phyloP scores from a whole-genome alignment of 2,888 invertebrate genomes.

The Exocentrus adspersus region DNA sequence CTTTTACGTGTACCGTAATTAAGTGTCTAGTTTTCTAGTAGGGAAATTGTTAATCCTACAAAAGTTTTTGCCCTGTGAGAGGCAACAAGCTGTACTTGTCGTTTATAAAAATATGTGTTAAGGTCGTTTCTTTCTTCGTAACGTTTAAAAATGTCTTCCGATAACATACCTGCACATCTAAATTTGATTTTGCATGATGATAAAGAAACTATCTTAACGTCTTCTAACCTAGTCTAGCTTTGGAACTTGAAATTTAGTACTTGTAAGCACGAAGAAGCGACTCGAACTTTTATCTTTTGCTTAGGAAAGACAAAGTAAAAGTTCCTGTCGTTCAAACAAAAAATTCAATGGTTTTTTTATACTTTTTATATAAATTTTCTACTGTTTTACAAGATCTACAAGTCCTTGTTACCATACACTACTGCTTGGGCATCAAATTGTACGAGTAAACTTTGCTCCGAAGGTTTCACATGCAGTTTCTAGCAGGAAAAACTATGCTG shows the following conservation, averaged over 20 bases:
- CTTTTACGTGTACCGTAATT: slow-evolving; percentile 9
- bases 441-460: neutral
- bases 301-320: neutral
- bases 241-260: slow-evolving; percentile 2
- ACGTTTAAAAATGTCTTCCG: neutral
- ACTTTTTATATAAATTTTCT: slow-evolving; percentile 40
- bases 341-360: slow-evolving; percentile 32
- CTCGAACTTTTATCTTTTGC: neutral
- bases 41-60: neutral
- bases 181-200: neutral
- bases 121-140: neutral
- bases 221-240: neutral
- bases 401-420: neutral
- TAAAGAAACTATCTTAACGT: neutral
- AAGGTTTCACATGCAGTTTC: too few relatives aligned
- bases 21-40: neutral
- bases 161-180: too few relatives aligned
- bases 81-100: neutral
- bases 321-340: neutral
- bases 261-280: neutral
- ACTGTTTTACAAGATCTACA: slow-evolving; percentile 19
- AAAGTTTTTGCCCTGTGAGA: neutral
- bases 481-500: too few relatives aligned
- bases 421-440: neutral
- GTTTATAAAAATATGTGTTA: neutral